A percentile compares a stretch with the other conserved stretches of the same genome.
phyloP scores from a whole-genome alignment of 2,888 invertebrate genomes.

The Synergus umbraculus region DNA sequence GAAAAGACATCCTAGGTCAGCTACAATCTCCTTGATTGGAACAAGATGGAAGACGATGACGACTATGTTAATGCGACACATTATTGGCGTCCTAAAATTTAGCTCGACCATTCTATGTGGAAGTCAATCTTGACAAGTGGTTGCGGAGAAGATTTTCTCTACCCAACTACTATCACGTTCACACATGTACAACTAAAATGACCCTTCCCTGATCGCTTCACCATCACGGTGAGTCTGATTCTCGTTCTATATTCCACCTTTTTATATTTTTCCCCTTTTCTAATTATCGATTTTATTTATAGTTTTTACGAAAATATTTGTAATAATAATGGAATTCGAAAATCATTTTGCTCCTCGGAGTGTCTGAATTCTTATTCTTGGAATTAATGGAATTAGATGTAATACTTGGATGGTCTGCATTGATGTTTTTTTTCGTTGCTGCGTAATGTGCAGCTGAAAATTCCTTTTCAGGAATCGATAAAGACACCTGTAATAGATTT shows the following conservation, averaged over 20 bases:
- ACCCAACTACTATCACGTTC: constrained; percentile 57
- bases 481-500: too few species aligned
- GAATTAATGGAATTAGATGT: too few species aligned
- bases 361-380: too few species aligned
- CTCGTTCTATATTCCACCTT: constrained; percentile 19
- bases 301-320: too few species aligned
- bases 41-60: background rate
- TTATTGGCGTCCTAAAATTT: background rate
- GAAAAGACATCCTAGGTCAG: background rate
- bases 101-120: constrained; percentile 51
- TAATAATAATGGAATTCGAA: too few species aligned
- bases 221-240: constrained; percentile 74
- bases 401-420: too few species aligned
- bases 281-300: constrained; percentile 30
- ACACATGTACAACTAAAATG: constrained; percentile 67
- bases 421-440: too few species aligned
- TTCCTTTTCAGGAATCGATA: too few species aligned
- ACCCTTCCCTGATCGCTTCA: constrained; percentile 72
- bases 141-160: constrained; percentile 42
- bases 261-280: too few species aligned
- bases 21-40: background rate
- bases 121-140: constrained; percentile 41
- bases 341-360: too few species aligned
- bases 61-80: background rate
- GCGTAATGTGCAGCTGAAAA: too few species aligned